Evolutionary conservation across 2,113 vertebrate species (phyloP).

Genomic region (Otis tarda): DNA sequence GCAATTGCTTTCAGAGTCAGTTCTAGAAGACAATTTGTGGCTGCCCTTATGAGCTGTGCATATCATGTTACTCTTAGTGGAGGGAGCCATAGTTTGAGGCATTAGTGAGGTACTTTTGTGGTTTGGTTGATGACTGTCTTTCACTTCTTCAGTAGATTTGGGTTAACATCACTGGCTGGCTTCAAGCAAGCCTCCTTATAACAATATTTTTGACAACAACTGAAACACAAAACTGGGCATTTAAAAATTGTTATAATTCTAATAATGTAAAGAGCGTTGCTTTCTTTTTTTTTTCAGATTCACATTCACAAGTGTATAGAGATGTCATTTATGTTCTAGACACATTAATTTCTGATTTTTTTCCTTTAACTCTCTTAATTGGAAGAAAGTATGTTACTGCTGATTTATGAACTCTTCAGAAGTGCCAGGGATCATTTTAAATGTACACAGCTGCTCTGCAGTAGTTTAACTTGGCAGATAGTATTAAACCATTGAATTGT

Average conservation of each 20-base stretch:
- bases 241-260: neutral
- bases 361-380: conserved; percentile 74
- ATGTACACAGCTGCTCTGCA: conserved; percentile 80
- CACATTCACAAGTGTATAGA: conserved; percentile 52
- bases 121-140: neutral
- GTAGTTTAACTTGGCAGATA: conserved; percentile 84
- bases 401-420: conserved; percentile 79
- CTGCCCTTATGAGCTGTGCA: neutral
- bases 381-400: conserved; percentile 75
- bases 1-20: neutral
- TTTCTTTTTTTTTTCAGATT: conserved; percentile 42
- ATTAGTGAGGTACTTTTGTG: neutral
- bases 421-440: conserved; percentile 80
- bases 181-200: neutral
- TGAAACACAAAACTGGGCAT: neutral
- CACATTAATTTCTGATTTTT: conserved; percentile 75
- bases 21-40: neutral
- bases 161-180: neutral
- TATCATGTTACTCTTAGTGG: neutral
- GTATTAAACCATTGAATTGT: conserved; percentile 77
- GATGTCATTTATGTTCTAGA: conserved; percentile 70
- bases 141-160: neutral
- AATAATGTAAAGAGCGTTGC: neutral
- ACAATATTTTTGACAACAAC: neutral
- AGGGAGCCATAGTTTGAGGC: neutral